These are phyloP conservation scores for Phortica variegata DNA, from an alignment of 1,140 invertebrate species.

Conservation along the genomic window DNA sequence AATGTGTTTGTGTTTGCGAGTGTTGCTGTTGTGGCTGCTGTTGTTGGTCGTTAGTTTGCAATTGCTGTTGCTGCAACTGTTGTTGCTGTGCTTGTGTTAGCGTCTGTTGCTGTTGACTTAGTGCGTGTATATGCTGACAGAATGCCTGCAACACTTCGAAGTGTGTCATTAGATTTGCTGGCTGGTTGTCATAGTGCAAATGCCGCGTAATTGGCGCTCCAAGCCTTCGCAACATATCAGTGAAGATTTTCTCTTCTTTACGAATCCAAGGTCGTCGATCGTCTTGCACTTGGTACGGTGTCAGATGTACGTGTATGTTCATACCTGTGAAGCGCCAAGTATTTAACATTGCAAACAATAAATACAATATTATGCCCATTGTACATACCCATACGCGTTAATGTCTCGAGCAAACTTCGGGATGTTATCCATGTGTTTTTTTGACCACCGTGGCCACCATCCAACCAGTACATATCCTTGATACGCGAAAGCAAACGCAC, in stretches of 20 bases:
- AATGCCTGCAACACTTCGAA: slow-evolving; percentile 69
- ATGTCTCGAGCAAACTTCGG: slow-evolving; percentile 66
- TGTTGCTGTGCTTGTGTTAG: slow-evolving; percentile 26
- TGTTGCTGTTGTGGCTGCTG: slow-evolving; percentile 16
- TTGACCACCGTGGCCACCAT: slow-evolving; percentile 80
- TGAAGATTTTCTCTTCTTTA: slow-evolving; percentile 77
- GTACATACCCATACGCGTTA: slow-evolving; percentile 63
- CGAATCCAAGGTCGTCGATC: slow-evolving; percentile 76
- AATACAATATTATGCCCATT: background rate
- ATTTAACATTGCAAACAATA: background rate
- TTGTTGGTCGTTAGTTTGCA: slow-evolving; percentile 8
- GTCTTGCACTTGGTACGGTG: slow-evolving; percentile 80
- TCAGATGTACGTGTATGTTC: slow-evolving; percentile 74
- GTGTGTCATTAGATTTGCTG: slow-evolving; percentile 66
- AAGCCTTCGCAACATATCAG: slow-evolving; percentile 65
- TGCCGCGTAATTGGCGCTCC: slow-evolving; percentile 64
- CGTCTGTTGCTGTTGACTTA: slow-evolving; percentile 41
- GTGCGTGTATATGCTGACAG: slow-evolving; percentile 51
- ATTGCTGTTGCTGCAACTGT: slow-evolving; percentile 14
- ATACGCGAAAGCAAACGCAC: slow-evolving; percentile 65
- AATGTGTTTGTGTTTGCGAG: slow-evolving; percentile 11
- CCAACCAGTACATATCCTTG: slow-evolving; percentile 80
- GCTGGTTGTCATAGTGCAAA: slow-evolving; percentile 68
- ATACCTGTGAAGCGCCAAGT: slow-evolving; percentile 53
- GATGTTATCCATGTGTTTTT: slow-evolving; percentile 85